phyloP scores from a whole-genome alignment of 2,888 invertebrate genomes.

The Eristalis intricaria region DNA sequence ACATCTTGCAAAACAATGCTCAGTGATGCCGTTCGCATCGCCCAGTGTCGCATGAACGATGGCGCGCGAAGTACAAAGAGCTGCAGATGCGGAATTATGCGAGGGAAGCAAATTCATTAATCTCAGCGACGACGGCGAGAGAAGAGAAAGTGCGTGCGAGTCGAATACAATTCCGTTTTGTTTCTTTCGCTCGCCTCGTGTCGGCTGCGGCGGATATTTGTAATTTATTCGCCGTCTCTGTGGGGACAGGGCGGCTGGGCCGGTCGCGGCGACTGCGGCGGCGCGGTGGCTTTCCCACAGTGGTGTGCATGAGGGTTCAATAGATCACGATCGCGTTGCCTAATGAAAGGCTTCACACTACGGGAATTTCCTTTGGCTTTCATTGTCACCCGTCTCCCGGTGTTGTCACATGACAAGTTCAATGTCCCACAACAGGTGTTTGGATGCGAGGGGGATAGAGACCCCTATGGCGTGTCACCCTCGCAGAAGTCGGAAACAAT shows the following conservation, averaged over 20 bases:
- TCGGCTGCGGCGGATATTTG: conserved; percentile 35
- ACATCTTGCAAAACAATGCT: conserved; percentile 24
- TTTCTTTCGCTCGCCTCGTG: neutral
- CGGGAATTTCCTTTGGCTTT: conserved; percentile 33
- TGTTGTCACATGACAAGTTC: conserved; percentile 56
- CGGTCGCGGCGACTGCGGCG: conserved; percentile 40
- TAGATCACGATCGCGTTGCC: conserved; percentile 44
- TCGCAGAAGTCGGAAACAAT: conserved; percentile 41
- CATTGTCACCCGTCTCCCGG: neutral
- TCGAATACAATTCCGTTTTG: conserved; percentile 31
- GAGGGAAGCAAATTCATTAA: conserved; percentile 57
- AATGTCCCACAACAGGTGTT: conserved; percentile 65
- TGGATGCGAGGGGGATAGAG: conserved; percentile 2
- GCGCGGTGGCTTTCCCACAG: conserved; percentile 57
- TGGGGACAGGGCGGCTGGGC: conserved; percentile 39
- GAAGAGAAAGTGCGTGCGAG: conserved; percentile 71
- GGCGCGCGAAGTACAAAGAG: neutral
- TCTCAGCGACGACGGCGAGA: conserved; percentile 40
- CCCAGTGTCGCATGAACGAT: neutral
- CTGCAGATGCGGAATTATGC: conserved; percentile 58
- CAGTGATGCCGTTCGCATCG: neutral
- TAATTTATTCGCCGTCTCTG: conserved; percentile 48
- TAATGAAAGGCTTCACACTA: conserved; percentile 57
- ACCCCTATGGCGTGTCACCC: conserved; percentile 27
- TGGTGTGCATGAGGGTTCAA: conserved; percentile 45